These are phyloP conservation scores for Sebastes itinus DNA, from an alignment of 2,797 vertebrate genomes.

Conservation along the genomic window DNA sequence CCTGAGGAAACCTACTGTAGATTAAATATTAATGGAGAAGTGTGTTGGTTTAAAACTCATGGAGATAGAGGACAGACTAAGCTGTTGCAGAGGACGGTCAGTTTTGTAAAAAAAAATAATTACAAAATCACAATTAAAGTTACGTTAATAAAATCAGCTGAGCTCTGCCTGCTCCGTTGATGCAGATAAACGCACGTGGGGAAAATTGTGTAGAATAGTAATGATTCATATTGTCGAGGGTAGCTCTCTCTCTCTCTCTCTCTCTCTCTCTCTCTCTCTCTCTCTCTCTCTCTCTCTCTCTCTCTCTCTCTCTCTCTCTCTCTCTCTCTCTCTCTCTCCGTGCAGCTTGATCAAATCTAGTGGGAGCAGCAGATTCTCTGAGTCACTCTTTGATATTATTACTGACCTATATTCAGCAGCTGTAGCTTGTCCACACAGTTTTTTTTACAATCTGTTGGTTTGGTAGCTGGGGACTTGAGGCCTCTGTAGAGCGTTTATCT, in stretches of 20 bases:
- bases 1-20: background rate
- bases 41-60: background rate
- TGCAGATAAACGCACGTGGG: constrained; percentile 1
- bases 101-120: background rate
- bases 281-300: background rate
- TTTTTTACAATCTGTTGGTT: constrained; percentile 24
- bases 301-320: background rate
- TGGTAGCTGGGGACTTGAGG: constrained; percentile 44
- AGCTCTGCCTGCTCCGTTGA: background rate
- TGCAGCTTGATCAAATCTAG: constrained; percentile 28
- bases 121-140: background rate
- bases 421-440: constrained; percentile 41
- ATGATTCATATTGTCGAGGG: background rate
- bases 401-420: constrained; percentile 71
- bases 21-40: constrained; percentile 31
- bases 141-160: background rate
- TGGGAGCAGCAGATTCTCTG: constrained; percentile 45
- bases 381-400: constrained; percentile 58
- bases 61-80: background rate
- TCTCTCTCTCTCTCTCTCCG: background rate
- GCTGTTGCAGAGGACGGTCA: background rate
- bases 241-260: background rate
- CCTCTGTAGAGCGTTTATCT: constrained; percentile 42
- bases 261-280: background rate
- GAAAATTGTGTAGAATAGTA: constrained; percentile 3